phyloP scores from a whole-genome alignment of 1,140 invertebrate species.

The Vollenhovia emeryi region DNA sequence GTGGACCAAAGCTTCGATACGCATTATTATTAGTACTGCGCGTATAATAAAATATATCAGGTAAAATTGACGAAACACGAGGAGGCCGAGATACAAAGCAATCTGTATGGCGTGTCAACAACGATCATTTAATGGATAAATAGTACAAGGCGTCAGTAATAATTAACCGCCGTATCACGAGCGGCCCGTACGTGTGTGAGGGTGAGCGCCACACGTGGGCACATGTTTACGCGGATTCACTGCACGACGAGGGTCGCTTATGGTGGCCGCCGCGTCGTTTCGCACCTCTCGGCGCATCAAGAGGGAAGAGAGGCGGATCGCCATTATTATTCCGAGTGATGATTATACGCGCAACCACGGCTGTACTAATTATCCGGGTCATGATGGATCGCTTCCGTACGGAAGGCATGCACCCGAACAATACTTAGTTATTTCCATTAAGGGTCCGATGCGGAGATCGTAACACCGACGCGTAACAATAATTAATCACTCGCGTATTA shows the following conservation, averaged over 20 bases:
- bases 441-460: slow-evolving; percentile 69
- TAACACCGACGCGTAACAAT: slow-evolving; percentile 68
- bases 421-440: slow-evolving; percentile 83
- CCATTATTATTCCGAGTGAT: slow-evolving; percentile 80
- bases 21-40: background rate
- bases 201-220: slow-evolving; percentile 28
- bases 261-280: slow-evolving; percentile 71
- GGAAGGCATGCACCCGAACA: slow-evolving; percentile 77
- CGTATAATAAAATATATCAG: background rate
- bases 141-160: slow-evolving; percentile 29
- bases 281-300: slow-evolving; percentile 72
- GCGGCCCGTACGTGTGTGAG: background rate
- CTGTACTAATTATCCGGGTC: slow-evolving; percentile 82
- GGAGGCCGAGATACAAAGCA: background rate
- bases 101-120: background rate
- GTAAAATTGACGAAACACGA: background rate
- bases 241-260: slow-evolving; percentile 68
- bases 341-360: slow-evolving; percentile 79
- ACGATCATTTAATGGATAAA: slow-evolving; percentile 21
- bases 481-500: slow-evolving; percentile 77
- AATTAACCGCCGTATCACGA: slow-evolving; percentile 36
- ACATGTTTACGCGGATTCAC: slow-evolving; percentile 62
- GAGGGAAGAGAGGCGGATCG: slow-evolving; percentile 55
- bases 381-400: slow-evolving; percentile 82
- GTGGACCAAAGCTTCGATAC: background rate